Percentiles rank a stretch among this genome's conserved stretches.
Evolutionary conservation across 2,888 invertebrate species (phyloP).

Genomic region (Agrilus cyanescens): DNA sequence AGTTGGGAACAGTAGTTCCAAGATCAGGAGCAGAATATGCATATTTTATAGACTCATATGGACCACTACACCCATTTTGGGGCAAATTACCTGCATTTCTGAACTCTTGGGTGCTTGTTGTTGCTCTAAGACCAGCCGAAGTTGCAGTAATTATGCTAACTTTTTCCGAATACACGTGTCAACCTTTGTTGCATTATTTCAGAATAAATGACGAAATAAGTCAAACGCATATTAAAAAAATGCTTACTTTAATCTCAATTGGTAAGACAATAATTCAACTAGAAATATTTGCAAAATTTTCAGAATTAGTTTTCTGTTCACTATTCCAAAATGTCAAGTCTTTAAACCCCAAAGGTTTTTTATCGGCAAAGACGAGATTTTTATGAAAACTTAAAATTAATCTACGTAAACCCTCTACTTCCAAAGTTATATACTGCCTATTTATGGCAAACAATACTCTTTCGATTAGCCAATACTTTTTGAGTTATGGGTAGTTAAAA

Average conservation of each 20-base stretch:
- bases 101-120: slow-evolving; percentile 66
- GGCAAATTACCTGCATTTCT: slow-evolving; percentile 63
- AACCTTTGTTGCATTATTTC: slow-evolving; percentile 46
- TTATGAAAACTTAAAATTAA: too few relatives aligned
- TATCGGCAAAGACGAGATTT: too few relatives aligned
- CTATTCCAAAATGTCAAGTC: too few relatives aligned
- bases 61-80: slow-evolving; percentile 53
- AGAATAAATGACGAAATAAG: slow-evolving; percentile 29
- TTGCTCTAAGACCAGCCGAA: slow-evolving; percentile 64
- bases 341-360: too few relatives aligned
- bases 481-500: too few relatives aligned
- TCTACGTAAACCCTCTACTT: too few relatives aligned
- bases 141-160: slow-evolving; percentile 66
- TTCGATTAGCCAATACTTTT: too few relatives aligned
- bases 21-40: slow-evolving; percentile 74
- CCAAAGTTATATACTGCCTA: too few relatives aligned
- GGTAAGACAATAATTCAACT: slow-evolving; percentile 36
- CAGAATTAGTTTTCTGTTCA: too few relatives aligned
- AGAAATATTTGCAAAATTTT: slow-evolving; percentile 3
- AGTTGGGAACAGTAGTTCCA: slow-evolving; percentile 66
- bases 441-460: too few relatives aligned
- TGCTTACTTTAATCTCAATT: slow-evolving; percentile 50
- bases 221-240: slow-evolving; percentile 43
- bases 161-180: slow-evolving; percentile 62
- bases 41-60: slow-evolving; percentile 64